phyloP scores from a whole-genome alignment of 1,140 invertebrate species.

The Cepaea nemoralis region DNA sequence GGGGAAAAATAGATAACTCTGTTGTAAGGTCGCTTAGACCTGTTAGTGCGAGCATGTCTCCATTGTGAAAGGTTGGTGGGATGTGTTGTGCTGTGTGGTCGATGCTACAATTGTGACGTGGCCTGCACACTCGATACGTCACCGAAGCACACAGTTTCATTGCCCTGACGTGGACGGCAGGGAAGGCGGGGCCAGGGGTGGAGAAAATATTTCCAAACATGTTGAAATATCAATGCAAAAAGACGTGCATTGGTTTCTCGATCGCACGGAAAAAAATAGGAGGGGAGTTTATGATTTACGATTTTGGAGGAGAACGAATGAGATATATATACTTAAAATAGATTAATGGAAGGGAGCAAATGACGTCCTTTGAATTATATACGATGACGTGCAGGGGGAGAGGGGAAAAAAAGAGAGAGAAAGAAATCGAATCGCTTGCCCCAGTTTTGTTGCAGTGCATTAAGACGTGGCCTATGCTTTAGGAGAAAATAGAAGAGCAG shows the following conservation, averaged over 20 bases:
- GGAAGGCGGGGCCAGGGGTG: background rate
- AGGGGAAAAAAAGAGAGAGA: too few relatives aligned
- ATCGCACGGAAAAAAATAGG: background rate
- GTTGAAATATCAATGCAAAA: background rate
- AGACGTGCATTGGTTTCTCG: background rate
- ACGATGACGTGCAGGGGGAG: background rate
- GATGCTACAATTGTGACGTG: background rate
- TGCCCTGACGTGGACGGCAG: background rate
- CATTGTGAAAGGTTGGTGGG: background rate
- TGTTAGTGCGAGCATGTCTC: background rate
- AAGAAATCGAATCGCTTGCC: conserved; percentile 1
- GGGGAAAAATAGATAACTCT: too few relatives aligned
- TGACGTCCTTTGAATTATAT: background rate
- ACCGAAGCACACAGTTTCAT: background rate
- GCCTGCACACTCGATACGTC: background rate
- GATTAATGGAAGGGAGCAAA: background rate
- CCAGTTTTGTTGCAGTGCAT: background rate
- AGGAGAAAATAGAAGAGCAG: background rate
- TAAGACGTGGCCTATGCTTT: background rate
- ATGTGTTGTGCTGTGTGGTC: background rate
- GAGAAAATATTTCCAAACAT: background rate
- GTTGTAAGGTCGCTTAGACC: background rate
- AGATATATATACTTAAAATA: conserved; percentile 2
- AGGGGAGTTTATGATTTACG: background rate
- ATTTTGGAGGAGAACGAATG: background rate